Evolutionary conservation across 2,888 invertebrate species (phyloP).

Genomic region (Nymphalis c-album): DNA sequence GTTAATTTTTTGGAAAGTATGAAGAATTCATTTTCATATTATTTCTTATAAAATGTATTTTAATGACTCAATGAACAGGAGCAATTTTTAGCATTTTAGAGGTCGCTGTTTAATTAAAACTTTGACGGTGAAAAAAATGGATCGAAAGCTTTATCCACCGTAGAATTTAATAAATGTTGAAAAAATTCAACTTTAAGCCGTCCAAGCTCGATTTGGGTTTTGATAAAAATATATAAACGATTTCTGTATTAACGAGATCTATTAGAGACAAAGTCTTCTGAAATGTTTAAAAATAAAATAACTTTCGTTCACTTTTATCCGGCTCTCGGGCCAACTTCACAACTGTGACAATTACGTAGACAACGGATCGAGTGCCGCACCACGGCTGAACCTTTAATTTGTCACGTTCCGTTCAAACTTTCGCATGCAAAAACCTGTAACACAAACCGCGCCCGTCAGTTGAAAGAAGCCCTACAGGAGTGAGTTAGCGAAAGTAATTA

Average conservation of each 20-base stretch:
- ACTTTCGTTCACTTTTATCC: constrained; percentile 17
- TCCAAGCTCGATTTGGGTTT: neutral
- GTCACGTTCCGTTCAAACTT: constrained; percentile 45
- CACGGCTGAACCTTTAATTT: constrained; percentile 40
- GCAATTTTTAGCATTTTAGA: constrained; percentile 37
- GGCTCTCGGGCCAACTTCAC: constrained; percentile 30
- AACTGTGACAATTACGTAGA: constrained; percentile 42
- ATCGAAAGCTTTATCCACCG: constrained; percentile 32
- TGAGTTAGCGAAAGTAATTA: constrained; percentile 74
- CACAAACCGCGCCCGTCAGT: constrained; percentile 63
- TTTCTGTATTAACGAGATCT: constrained; percentile 2
- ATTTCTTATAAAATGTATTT: constrained; percentile 32
- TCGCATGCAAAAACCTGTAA: constrained; percentile 59
- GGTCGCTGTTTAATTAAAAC: constrained; percentile 38
- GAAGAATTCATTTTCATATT: constrained; percentile 25
- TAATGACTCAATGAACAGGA: constrained; percentile 38
- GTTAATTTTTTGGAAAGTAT: constrained; percentile 16
- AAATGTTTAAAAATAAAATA: constrained; percentile 17
- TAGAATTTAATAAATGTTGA: constrained; percentile 29
- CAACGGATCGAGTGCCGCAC: constrained; percentile 40
- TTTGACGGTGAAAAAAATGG: constrained; percentile 35
- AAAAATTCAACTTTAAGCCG: constrained; percentile 24
- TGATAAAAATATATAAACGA: neutral
- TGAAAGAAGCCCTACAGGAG: constrained; percentile 68
- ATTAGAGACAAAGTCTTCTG: neutral